Base-by-base conservation (phyloP, 2,113 vertebrate genomes). In the Harpagus bidentatus region DNA sequence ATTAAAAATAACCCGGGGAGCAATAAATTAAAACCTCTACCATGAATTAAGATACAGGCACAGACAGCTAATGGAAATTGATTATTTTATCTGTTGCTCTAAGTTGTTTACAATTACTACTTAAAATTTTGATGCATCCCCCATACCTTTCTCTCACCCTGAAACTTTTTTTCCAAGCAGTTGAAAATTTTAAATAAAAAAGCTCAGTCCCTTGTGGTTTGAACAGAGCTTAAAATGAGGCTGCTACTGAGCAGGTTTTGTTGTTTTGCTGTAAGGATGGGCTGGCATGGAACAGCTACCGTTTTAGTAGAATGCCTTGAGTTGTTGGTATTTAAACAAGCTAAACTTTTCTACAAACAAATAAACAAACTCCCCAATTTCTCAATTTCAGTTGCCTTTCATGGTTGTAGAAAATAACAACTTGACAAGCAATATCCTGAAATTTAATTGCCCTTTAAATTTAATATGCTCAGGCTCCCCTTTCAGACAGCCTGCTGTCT, bases 391-490 rank as follows among this genome's bases (percentile, higher is more conserved):
- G 34, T 86, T 95, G 56, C 38, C 40, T 93, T 95, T 84, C 25
- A 7, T 47, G 42, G 65, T 32, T 56, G 52, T 74, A 67, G 88
- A 95, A 59, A 90, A 69, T 86, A 93, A 56, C 78, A 93, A 81
- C 77, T 85, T 77, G 88, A 85, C 80, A 82, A 84, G 78, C 70
- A 90, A 25, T 90, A 83, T 73, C 59, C 52, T 86, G 77, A 88
- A 89, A 95, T 93, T 95, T 83, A 97, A 93, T 96, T 94, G 88
- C 72, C 81, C 88, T 94, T 94, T 93, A 81, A 81, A 72, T 91
- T 87, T 83, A 62, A 82, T 95, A 38, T 92, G 66, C 58, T 52
- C 3, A 8, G 58, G 32, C 84, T 90, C 71, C 58, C 20, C 36
- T 78, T 90, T 94, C 78, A 93, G 90, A 29, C 80, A 91, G 74